phyloP scores from a whole-genome alignment of 2,113 vertebrate genomes.

The Callipepla squamata region DNA sequence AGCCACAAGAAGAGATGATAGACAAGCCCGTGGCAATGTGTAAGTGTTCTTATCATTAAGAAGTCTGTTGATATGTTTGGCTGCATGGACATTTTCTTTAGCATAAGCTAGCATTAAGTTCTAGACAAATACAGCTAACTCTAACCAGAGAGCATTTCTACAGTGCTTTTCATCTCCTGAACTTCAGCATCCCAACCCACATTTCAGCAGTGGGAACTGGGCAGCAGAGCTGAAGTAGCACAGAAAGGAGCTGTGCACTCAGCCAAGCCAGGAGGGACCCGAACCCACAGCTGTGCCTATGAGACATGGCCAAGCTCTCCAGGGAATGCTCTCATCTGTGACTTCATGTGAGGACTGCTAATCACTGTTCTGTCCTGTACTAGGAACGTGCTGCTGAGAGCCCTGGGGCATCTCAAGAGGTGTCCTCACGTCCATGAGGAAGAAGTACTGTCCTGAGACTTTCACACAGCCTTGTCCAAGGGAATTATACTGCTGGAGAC shows the following conservation, averaged over 20 bases:
- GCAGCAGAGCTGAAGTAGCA: neutral
- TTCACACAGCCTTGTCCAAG: neutral
- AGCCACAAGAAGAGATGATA: neutral
- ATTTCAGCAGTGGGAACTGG: neutral
- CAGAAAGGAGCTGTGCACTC: fast-evolving
- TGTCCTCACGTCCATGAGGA: fast-evolving
- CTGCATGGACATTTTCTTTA: slow-evolving; percentile 8
- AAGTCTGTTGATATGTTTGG: neutral
- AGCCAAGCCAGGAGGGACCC: fast-evolving
- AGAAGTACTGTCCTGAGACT: neutral
- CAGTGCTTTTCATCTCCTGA: neutral
- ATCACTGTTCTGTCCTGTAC: neutral
- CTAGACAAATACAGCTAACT: neutral
- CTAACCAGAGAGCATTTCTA: neutral
- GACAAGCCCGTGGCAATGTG: neutral
- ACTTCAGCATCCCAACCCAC: neutral
- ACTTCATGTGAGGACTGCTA: neutral
- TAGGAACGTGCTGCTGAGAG: neutral
- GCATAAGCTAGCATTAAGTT: neutral
- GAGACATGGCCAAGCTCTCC: neutral
- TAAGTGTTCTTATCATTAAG: neutral
- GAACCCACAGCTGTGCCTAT: neutral
- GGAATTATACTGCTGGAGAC: neutral
- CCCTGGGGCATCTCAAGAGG: neutral
- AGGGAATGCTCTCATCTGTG: neutral